Evolutionary conservation across 2,888 invertebrate species (phyloP), one percentile per base, ranked within the genome.

Genomic region (Eubasilissa splendida): DNA sequence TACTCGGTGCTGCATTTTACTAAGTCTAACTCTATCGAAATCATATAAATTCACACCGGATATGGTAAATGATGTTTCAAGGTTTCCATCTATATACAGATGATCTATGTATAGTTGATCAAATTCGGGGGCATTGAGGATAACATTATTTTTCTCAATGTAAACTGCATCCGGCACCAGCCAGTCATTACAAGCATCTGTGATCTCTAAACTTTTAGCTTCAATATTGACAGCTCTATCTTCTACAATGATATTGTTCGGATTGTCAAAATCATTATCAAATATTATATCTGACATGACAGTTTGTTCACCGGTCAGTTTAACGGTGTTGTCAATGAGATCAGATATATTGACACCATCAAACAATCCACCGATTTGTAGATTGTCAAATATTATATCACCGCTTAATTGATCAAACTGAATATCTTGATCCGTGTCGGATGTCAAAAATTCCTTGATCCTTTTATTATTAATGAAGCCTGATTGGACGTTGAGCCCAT

Each of bases 361-460:
- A 77, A 87, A 89, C 11, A 87, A 82, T 1, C 89, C 91, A 7
- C 84, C 84, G 0, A 91, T 80, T 12, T 86, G 84, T 2, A 93
- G 84, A 80, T 89, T 87, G 63, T 90, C 87, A 54, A 93, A 90
- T 68, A 85, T 86, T 0, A 91, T 86, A 75, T 88, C 86, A 0
- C 89, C 89, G 3, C 87, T 86, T 1, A 91, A 84, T 9, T 85
- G 83, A 8, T 86, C 85, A 0, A 91, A 79, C 66, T 87, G 85
- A 0, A 93, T 85, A 0, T 85, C 84, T 86, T 93, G 92, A 1
- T 88, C 86, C 0, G 89, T 89, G 73, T 91, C 87, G 81, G 87
- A 86, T 2, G 91, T 91, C 0, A 92, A 85, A 81, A 92, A 89
- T 4, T 88, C 86, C 0, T 88, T 85, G 0, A 92, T 82, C 0